phyloP scores from a whole-genome alignment of 2,113 vertebrate genomes.

The Prunella himalayana region DNA sequence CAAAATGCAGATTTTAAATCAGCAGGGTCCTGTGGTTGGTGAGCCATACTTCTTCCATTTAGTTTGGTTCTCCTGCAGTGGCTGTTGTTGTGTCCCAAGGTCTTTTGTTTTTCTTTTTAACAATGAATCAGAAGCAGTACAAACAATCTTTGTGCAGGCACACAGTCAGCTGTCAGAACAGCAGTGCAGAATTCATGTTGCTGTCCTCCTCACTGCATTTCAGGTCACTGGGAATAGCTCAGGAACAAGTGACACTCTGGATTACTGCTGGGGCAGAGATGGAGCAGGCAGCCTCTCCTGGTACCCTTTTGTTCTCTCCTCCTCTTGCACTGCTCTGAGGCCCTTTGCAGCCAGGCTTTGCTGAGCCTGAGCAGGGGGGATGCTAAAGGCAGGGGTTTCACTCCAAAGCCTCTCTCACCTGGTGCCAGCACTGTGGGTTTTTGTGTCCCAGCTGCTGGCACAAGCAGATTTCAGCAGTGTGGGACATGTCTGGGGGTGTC shows the following conservation, averaged over 20 bases:
- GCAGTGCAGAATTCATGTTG: not conserved
- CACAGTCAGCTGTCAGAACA: not conserved
- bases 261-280: not conserved
- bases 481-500: not conserved
- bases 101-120: not conserved
- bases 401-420: not conserved
- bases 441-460: not conserved
- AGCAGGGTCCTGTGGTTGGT: not conserved
- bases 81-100: not conserved
- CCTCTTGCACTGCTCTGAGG: not conserved
- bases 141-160: not conserved
- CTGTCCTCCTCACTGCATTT: not conserved
- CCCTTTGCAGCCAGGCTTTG: not conserved
- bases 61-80: not conserved
- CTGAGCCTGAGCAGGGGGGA: not conserved
- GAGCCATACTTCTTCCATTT: not conserved
- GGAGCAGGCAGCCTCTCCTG: not conserved
- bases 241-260: conserved; percentile 1
- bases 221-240: not conserved
- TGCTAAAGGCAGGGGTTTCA: not conserved
- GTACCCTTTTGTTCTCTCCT: not conserved
- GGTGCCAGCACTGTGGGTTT: not conserved
- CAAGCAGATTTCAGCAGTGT: not conserved
- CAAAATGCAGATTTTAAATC: not conserved
- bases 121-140: not conserved